Conservation (phyloP, 2,888 invertebrate species). For the Strigamia maritima region DNA sequence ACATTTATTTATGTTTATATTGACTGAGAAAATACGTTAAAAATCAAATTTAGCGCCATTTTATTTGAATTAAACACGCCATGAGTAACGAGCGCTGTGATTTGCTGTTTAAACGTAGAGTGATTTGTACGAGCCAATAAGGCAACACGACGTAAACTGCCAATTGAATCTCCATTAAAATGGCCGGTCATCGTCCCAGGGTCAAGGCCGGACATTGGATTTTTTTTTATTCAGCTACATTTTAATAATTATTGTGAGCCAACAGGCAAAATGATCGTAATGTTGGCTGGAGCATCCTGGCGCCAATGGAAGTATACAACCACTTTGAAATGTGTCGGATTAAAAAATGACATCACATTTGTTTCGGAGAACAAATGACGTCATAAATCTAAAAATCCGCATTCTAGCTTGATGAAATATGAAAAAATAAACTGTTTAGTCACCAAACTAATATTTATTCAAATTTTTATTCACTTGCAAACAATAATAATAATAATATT, state of each 20-base stretch:
- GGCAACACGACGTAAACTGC: background rate
- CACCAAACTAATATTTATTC: background rate
- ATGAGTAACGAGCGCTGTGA: background rate
- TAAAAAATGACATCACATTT: background rate
- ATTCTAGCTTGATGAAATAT: background rate
- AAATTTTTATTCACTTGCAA: background rate
- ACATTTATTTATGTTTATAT: too few relatives aligned
- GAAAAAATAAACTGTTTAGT: background rate
- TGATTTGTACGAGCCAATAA: background rate
- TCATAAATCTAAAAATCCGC: background rate
- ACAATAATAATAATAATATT: background rate
- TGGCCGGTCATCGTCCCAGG: slow-evolving; percentile 27
- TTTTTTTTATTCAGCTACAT: background rate
- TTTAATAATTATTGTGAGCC: slow-evolving; percentile 27
- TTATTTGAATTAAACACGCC: background rate
- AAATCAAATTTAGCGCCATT: background rate
- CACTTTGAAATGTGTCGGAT: background rate
- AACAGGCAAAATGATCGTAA: slow-evolving; percentile 27
- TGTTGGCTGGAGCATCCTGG: slow-evolving; percentile 22
- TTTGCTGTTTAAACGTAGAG: background rate
- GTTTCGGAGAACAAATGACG: background rate
- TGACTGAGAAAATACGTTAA: too few relatives aligned
- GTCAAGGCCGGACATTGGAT: slow-evolving; percentile 24
- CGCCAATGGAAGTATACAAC: slow-evolving; percentile 7
- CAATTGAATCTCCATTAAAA: slow-evolving; percentile 1